Evolutionary conservation across 2,888 invertebrate species (phyloP).

Genomic region (Mythimna lalbum): DNA sequence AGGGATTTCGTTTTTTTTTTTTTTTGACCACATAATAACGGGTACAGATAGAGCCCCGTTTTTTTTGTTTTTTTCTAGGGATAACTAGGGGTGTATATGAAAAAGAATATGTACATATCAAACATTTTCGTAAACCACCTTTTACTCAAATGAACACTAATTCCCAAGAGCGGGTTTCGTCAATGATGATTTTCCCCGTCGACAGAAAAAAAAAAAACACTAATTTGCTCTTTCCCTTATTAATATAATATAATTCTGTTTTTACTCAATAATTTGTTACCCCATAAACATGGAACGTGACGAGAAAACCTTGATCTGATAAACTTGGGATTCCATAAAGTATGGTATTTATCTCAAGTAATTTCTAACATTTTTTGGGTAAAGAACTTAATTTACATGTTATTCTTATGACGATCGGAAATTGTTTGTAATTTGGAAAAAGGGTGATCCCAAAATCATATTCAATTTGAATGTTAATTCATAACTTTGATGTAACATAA

Average conservation of each 20-base stretch:
- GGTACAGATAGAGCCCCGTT: too few species aligned
- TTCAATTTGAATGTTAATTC: too few species aligned
- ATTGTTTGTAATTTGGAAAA: not conserved
- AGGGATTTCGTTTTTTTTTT: too few species aligned
- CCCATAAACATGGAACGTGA: slow-evolving; percentile 57
- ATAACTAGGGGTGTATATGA: too few species aligned
- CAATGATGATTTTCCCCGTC: too few species aligned
- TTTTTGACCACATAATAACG: too few species aligned
- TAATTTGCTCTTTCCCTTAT: slow-evolving; percentile 21
- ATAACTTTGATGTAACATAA: too few species aligned
- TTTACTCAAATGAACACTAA: slow-evolving; percentile 20
- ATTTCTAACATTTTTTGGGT: slow-evolving; percentile 18
- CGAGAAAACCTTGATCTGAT: slow-evolving; percentile 45
- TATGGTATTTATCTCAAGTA: slow-evolving; percentile 14
- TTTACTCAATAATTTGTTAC: slow-evolving; percentile 53
- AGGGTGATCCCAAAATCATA: too few species aligned
- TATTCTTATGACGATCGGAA: not conserved
- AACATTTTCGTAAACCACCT: not conserved
- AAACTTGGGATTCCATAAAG: slow-evolving; percentile 33
- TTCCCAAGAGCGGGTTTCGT: too few species aligned
- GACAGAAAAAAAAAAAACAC: too few species aligned
- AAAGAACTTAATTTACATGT: slow-evolving; percentile 15
- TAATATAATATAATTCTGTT: slow-evolving; percentile 57
- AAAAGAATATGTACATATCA: too few species aligned
- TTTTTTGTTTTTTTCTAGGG: too few species aligned